Base-by-base conservation (phyloP, 2,113 vertebrate genomes). In the Aphyosemion australe region DNA sequence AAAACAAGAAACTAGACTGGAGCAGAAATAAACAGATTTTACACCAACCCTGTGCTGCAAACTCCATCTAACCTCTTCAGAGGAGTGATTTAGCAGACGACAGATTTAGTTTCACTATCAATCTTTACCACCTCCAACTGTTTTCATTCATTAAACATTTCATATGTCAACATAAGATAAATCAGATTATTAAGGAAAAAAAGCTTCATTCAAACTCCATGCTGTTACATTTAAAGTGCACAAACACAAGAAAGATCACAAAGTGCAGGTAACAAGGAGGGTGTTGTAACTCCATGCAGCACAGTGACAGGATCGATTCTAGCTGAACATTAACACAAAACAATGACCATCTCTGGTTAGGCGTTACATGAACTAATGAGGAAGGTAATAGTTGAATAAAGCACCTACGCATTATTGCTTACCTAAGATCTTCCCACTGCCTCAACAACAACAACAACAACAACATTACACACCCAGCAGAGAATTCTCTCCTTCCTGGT, bases 271-370 rank as follows among this genome's bases (percentile, higher is more conserved):
- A 67, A 83, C 64, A 72, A n/a, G 72, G 51, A 76, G 59, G 69
- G 60, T 53, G 63, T 53, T 12, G 77, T 76, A 55, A 75, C 82
- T 56, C 58, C 42, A 14, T 85, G 79, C 79, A 84, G 61, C 65
- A 83, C 47, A 43, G 51, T 12, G 46, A 85, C 65, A 74, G 42
- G 47, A 69, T 39, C 62, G 50, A 77, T 12, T 41, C 41, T 12
- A 79, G 13, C 58, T 48, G 57, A 63, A 79, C 51, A 58, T 75
- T 8, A n/a, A 69, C 0, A 1, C 51, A 43, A 50, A 72, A 65
- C 39, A 60, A 53, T 34, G 48, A 60, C 45, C 26, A 66, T 57
- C 34, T 54, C 47, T 82, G 47, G 54, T 20, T 45, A 21, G 26
- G 26, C 46, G 14, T 81, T 54, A 74, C 53, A 21, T 51, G 50